These are phyloP conservation scores for Esox lucius DNA, from an alignment of 2,797 vertebrate species.

Conservation along the genomic window DNA sequence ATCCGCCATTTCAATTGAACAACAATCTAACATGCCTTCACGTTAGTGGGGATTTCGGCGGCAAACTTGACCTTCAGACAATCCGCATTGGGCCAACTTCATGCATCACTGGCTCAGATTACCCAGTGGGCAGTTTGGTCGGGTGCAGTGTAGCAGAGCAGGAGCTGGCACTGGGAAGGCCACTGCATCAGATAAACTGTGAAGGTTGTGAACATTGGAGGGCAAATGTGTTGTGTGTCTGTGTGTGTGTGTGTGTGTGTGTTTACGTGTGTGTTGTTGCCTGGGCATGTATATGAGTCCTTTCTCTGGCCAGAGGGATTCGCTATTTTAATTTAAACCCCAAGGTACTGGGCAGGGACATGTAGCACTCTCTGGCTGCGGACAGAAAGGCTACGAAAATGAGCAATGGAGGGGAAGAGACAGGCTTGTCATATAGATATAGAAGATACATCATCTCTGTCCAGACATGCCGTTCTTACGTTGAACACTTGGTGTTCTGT, in stretches of 20 bases:
- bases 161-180: conserved; percentile 47
- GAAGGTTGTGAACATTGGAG: conserved; percentile 63
- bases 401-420: not conserved
- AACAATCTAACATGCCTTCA: conserved; percentile 36
- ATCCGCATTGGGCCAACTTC: conserved; percentile 32
- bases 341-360: not conserved
- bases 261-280: not conserved
- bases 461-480: not conserved
- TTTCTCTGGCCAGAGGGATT: too few relatives aligned
- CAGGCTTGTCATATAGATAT: too few relatives aligned
- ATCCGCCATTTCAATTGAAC: conserved; percentile 8
- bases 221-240: conserved; percentile 16
- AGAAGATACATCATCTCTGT: too few relatives aligned
- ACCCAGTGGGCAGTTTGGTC: conserved; percentile 64
- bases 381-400: not conserved
- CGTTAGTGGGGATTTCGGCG: conserved; percentile 49
- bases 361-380: not conserved
- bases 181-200: conserved; percentile 65
- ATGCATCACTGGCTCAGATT: conserved; percentile 70
- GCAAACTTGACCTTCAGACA: conserved; percentile 51
- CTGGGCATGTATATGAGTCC: conserved; percentile 3
- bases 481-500: not conserved
- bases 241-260: too few relatives aligned
- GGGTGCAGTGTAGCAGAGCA: conserved; percentile 51
- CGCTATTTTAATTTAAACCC: not conserved